Conservation (phyloP, 2,888 invertebrate species). For the Phytoseiulus persimilis region DNA sequence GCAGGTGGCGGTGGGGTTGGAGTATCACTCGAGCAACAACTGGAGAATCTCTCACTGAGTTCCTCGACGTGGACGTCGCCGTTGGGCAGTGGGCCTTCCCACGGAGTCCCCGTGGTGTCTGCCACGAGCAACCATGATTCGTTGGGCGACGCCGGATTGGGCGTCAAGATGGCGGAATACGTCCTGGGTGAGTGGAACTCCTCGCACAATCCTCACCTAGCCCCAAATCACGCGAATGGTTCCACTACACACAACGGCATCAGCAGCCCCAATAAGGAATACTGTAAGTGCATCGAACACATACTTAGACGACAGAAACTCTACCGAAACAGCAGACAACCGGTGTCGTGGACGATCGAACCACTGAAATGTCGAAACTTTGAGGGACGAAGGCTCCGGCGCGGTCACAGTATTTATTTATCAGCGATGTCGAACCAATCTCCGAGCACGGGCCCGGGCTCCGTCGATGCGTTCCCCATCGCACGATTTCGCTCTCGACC, state of each 20-base stretch:
- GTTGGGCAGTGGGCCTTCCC: not conserved
- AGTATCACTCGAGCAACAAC: conserved; percentile 20
- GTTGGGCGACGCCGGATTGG: conserved; percentile 22
- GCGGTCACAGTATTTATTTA: too few relatives aligned
- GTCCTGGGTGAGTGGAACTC: conserved; percentile 35
- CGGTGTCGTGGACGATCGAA: not conserved
- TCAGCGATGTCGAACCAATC: too few relatives aligned
- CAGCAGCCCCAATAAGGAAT: not conserved
- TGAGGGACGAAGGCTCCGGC: too few relatives aligned
- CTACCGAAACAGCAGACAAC: not conserved
- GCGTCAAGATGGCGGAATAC: conserved; percentile 38
- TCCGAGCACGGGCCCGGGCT: too few relatives aligned
- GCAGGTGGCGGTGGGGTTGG: conserved; percentile 27
- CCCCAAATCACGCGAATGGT: conserved; percentile 5
- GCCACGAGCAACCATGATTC: conserved; percentile 31
- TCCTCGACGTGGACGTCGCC: conserved; percentile 30
- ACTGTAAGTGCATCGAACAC: not conserved
- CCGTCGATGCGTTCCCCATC: too few relatives aligned
- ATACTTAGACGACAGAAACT: not conserved
- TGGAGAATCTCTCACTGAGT: conserved; percentile 25
- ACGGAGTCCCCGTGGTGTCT: not conserved
- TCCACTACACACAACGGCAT: conserved; percentile 5
- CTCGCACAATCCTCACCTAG: conserved; percentile 5
- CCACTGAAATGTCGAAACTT: not conserved
- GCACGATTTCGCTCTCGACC: too few relatives aligned